These are phyloP conservation scores for Magallana nippona DNA, from an alignment of 2,888 invertebrate genomes.

Conservation along the genomic window DNA sequence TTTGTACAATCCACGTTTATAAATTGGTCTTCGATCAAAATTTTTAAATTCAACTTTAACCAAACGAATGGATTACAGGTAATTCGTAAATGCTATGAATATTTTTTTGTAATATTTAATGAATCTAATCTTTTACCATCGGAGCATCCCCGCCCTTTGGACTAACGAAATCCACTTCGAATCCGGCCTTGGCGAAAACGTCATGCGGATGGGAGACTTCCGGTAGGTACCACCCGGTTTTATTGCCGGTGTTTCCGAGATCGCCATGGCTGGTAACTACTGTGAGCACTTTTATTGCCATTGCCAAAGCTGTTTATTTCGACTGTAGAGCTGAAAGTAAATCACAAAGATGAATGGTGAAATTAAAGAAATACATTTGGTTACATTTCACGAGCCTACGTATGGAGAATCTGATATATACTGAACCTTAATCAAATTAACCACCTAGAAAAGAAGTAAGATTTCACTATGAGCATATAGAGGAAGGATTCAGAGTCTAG, in stretches of 20 bases:
- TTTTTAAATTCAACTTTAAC: too few species aligned
- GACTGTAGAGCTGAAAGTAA: background rate
- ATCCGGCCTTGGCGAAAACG: slow-evolving; percentile 58
- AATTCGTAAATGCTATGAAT: background rate
- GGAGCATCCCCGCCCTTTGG: slow-evolving; percentile 68
- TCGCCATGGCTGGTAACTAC: slow-evolving; percentile 61
- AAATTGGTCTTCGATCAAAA: background rate
- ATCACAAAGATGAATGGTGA: background rate
- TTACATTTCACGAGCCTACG: too few species aligned
- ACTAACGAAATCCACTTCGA: slow-evolving; percentile 63
- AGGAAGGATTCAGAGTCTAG: too few species aligned
- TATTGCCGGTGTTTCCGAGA: slow-evolving; percentile 56
- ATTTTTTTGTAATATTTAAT: background rate
- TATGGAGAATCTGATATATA: too few species aligned
- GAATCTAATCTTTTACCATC: slow-evolving; percentile 57
- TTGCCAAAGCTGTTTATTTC: background rate
- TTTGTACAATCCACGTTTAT: background rate
- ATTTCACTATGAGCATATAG: too few species aligned
- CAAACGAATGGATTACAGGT: background rate
- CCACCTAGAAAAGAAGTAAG: too few species aligned
- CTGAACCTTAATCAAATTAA: too few species aligned
- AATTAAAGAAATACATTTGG: too few species aligned
- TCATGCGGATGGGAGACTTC: slow-evolving; percentile 70
- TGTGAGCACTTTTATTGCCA: slow-evolving; percentile 54
- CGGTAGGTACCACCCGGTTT: slow-evolving; percentile 71